Percentiles rank a stretch among this genome's conserved stretches.
phyloP scores from a whole-genome alignment of 2,888 invertebrate genomes.

The Limnephilus lunatus region DNA sequence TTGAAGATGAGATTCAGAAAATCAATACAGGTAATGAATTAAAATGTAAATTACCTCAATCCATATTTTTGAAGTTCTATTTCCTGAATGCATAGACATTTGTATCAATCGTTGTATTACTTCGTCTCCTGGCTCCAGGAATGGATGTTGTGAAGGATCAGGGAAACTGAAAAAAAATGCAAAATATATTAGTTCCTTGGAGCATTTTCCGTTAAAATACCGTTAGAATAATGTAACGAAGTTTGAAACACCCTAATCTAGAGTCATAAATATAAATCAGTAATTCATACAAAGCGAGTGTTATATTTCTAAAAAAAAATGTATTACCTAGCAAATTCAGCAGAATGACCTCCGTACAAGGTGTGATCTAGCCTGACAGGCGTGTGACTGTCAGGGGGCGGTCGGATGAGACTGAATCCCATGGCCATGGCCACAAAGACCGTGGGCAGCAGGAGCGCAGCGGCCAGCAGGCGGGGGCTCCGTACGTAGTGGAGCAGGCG shows the following conservation, averaged over 20 bases:
- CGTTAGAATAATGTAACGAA: too few relatives aligned
- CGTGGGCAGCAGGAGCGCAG: conserved; percentile 79
- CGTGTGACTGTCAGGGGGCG: conserved; percentile 80
- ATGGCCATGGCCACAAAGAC: conserved; percentile 82
- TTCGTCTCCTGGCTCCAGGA: conserved; percentile 46
- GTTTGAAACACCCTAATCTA: too few relatives aligned
- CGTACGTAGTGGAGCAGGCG: conserved; percentile 79
- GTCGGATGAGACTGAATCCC: conserved; percentile 82
- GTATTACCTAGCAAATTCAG: conserved; percentile 71
- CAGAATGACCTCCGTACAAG: conserved; percentile 75
- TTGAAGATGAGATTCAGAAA: neutral
- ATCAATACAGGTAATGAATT: neutral
- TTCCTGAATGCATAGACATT: conserved; percentile 44
- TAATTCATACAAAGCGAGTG: neutral
- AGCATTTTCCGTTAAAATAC: too few relatives aligned
- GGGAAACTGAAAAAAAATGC: conserved; percentile 17
- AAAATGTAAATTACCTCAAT: conserved; percentile 39
- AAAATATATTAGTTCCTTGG: neutral
- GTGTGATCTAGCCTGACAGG: conserved; percentile 74
- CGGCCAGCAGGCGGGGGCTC: conserved; percentile 79
- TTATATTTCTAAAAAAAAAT: neutral
- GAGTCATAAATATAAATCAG: too few relatives aligned
- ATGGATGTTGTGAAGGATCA: neutral
- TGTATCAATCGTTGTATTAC: conserved; percentile 67
- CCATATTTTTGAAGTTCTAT: conserved; percentile 54